phyloP scores from a whole-genome alignment of 2,113 vertebrate species.

The Rhynchopsitta pachyrhyncha region DNA sequence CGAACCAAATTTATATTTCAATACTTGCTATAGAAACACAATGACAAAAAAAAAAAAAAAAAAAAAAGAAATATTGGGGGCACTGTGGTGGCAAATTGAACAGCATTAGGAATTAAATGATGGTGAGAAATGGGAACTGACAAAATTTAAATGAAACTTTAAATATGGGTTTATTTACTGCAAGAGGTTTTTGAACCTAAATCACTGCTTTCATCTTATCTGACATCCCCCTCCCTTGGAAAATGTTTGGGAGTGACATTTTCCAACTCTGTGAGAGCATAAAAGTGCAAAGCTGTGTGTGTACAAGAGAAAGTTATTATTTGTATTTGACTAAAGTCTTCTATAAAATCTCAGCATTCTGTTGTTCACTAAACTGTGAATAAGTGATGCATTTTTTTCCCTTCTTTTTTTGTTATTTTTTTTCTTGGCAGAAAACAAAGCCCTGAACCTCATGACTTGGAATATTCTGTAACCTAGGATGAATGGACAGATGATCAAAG shows the following conservation, averaged over 20 bases:
- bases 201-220: not conserved
- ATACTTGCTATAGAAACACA: not conserved
- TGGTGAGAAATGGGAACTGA: constrained; percentile 52
- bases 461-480: not conserved
- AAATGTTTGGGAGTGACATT: not conserved
- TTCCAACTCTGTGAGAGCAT: not conserved
- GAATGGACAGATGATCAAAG: not conserved
- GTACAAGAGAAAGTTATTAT: not conserved
- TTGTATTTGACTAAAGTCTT: not conserved
- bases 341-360: not conserved
- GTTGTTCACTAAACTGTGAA: not conserved
- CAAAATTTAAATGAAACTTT: constrained; percentile 43
- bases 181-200: not conserved
- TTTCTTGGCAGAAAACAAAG: not conserved
- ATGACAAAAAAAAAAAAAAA: constrained; percentile 13
- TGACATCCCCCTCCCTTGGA: not conserved
- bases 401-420: not conserved
- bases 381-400: not conserved
- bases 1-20: constrained; percentile 16
- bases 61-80: not conserved
- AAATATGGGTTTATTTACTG: not conserved
- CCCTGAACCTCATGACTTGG: not conserved
- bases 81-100: constrained; percentile 28
- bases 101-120: constrained; percentile 26
- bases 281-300: not conserved